Conservation (phyloP, 2,113 vertebrate species). For the Cololabis saira region DNA sequence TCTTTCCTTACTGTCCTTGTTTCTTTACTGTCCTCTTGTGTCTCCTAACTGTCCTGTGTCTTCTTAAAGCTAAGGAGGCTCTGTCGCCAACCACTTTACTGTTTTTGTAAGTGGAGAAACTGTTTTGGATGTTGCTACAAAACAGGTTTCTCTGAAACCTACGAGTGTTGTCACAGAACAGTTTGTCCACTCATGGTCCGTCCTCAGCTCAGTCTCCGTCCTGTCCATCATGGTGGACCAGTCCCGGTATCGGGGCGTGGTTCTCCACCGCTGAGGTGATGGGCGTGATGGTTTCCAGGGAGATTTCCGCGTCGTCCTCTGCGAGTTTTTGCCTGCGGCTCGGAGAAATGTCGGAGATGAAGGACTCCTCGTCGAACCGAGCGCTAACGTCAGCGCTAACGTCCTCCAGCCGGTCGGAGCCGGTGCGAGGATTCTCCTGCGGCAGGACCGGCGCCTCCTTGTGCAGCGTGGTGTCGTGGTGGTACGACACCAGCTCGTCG, state of each 20-base stretch:
- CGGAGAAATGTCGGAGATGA: conserved; percentile 49
- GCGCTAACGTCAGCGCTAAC: conserved; percentile 43
- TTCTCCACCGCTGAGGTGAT: conserved; percentile 62
- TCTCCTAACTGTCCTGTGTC: no score
- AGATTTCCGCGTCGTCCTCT: conserved; percentile 75
- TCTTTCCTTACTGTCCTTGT: no score
- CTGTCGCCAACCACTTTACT: no score
- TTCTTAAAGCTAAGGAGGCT: no score
- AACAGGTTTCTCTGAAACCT: no score
- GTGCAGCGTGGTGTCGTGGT: conserved; percentile 81
- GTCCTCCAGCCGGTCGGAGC: conserved; percentile 51
- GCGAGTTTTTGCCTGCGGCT: conserved; percentile 52
- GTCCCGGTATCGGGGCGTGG: conserved; percentile 57
- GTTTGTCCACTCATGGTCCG: no score
- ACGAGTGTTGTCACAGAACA: no score
- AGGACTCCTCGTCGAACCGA: conserved; percentile 67
- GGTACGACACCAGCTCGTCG: conserved; percentile 83
- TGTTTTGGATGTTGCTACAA: no score
- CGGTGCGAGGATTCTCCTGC: conserved; percentile 42
- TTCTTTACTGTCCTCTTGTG: no score
- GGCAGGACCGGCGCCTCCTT: conserved; percentile 71
- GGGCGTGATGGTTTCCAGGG: conserved; percentile 70
- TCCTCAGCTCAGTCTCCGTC: background rate
- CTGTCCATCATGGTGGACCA: conserved; percentile 41
- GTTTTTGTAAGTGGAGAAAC: no score